Base-by-base conservation (phyloP, 1,140 invertebrate genomes). In the Cephus cinctus region DNA sequence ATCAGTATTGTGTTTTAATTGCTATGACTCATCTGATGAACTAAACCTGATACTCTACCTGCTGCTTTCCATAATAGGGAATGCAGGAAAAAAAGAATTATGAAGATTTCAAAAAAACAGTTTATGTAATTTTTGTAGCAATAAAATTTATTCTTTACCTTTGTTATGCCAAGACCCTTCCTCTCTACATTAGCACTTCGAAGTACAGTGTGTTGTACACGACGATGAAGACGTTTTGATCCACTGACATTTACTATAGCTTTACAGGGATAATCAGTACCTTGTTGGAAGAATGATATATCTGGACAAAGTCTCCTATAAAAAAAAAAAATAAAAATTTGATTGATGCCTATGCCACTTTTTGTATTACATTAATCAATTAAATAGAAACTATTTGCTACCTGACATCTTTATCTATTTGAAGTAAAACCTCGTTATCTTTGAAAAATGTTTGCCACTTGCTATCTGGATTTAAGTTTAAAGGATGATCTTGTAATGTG, bases 351-450 rank as follows among this genome's bases (percentile, higher is more conserved):
- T 2, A 38, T 12, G n/a, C n/a, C n/a, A n/a, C n/a, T n/a, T 39
- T 43, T 52, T 50, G 2, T 19, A 30, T 14, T 36, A 18, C 34
- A 19, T 14, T 53, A n/a, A n/a, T n/a, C n/a, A n/a, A n/a, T n/a
- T n/a, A n/a, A n/a, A n/a, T n/a, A n/a, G n/a, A n/a, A n/a, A n/a
- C n/a, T n/a, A n/a, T n/a, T n/a, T n/a, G 52, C 50, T 69, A 86
- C 86, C 93, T 83, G 14, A 97, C 95, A 78, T 98, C 96, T 75
- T 97, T 98, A 71, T 98, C 94, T 62, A 98, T 98, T 81, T 98
- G 94, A 42, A 95, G 72, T 6, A 98, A 71, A 52, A 95, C 91
- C 78, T 98, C 94, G 75, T 98, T 98, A 67, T 98, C 95, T 73
- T 92, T 94, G 70, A 98, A 98, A 71, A 86, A 94, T 0, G 84